Base-by-base conservation (phyloP, 1,140 invertebrate genomes). In the Microvelia longipes region DNA sequence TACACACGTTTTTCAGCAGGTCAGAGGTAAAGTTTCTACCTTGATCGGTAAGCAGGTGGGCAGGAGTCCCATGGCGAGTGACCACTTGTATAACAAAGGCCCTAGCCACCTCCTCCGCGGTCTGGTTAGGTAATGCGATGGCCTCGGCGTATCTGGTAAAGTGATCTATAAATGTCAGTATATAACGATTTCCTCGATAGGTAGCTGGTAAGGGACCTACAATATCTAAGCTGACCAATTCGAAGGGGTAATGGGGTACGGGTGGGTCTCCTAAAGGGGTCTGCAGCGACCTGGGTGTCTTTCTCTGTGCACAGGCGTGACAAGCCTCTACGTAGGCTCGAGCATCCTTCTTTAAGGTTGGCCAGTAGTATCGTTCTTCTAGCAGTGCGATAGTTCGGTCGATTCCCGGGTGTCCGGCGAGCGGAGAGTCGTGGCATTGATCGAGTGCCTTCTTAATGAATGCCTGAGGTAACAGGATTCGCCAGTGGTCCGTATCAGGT, bases 1-100 rank as follows among this genome's bases (percentile, higher is more conserved):
- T 25, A 35, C 71, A 26, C 78, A 29, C 14, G 72, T 1, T 5
- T 71, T 69, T 29, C 79, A 80, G 1, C 80, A 29, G 0, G 69
- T 24, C 1, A 74, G 73, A 50, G 78, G 76, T 63, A 80, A 81
- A 72, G 81, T 78, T 1, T 71, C 29, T 0, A 75, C 35, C 75
- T 74, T 27, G 76, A 70, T 83, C 81, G 0, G 78, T 79, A 0
- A 77, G 81, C 13, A 82, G 76, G 24, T 26, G 61, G 0, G 25
- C 2, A 1, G 79, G 79, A 1, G 70, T 29, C 1, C 81, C 80
- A 72, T 77, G 82, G 15, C 77, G 73, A 1, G 74, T 5, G 19
- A 50, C 35, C 5, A 11, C 5, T 19, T 5, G 19, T 19, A 5
- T 50, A 5, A 50, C 19, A 19, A 50, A 19, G 35, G 35, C 19